Conservation (phyloP, 2,888 invertebrate species). For the Sipha maydis region DNA sequence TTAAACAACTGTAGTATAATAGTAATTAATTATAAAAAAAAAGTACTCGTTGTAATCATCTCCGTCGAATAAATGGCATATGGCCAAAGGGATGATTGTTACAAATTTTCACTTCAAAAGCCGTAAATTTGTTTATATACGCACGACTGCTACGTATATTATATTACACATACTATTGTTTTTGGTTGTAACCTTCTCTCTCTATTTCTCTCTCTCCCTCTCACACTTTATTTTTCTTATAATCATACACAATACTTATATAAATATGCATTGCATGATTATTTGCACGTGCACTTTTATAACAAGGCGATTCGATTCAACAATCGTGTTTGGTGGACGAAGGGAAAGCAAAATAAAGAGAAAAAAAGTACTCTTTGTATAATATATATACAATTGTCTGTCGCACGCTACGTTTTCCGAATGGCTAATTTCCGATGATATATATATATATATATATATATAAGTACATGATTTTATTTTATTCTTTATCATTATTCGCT, state of each 20-base stretch:
- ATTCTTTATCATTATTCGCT: neutral
- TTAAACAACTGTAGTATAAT: no score
- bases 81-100: neutral
- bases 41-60: no score
- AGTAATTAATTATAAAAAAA: no score
- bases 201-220: no score
- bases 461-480: neutral
- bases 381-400: slow-evolving; percentile 13
- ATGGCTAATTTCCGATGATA: slow-evolving; percentile 40
- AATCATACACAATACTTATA: neutral
- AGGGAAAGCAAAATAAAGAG: neutral
- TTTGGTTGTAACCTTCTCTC: no score
- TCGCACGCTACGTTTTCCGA: slow-evolving; percentile 38
- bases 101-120: neutral
- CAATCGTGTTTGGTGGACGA: neutral
- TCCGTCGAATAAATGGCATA: neutral
- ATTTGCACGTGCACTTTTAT: neutral
- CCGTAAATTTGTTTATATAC: neutral
- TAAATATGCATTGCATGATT: neutral
- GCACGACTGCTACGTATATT: neutral
- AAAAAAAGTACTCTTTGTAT: neutral
- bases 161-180: neutral
- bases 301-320: slow-evolving; percentile 45
- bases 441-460: neutral
- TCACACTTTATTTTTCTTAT: no score